These are phyloP conservation scores for Podarcis lilfordi DNA, from an alignment of 2,797 vertebrate species.

Conservation along the genomic window DNA sequence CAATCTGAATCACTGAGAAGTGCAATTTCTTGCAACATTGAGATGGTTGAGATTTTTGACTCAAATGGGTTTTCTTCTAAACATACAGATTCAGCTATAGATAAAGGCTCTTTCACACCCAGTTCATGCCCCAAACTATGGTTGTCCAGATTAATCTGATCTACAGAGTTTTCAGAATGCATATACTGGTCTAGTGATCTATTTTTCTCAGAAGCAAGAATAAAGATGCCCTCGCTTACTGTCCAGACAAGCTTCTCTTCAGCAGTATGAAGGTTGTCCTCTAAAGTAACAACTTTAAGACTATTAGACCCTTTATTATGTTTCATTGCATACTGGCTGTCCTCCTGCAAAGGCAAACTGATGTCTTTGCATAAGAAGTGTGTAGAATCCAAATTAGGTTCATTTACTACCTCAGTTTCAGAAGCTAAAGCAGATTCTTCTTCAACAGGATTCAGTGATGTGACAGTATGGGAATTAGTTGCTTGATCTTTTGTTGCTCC, in stretches of 20 bases:
- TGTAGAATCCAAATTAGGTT: conserved; percentile 34
- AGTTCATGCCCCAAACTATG: conserved; percentile 13
- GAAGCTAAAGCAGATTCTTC: conserved; percentile 8
- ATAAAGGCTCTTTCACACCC: conserved; percentile 47
- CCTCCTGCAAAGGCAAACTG: conserved; percentile 11
- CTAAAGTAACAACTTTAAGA: conserved; percentile 31
- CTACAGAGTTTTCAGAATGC: conserved; percentile 48
- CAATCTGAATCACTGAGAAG: conserved; percentile 62
- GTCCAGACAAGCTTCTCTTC: conserved; percentile 22
- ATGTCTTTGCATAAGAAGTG: conserved; percentile 49
- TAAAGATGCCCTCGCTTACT: conserved; percentile 31
- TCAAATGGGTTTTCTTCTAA: conserved; percentile 49
- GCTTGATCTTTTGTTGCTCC: not conserved
- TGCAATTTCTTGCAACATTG: conserved; percentile 48
- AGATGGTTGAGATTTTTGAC: not conserved
- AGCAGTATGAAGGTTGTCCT: not conserved
- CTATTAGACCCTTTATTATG: not conserved
- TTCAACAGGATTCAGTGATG: conserved; percentile 8
- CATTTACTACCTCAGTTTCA: conserved; percentile 17
- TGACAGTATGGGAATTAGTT: not conserved
- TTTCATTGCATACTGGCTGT: conserved; percentile 29
- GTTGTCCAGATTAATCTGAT: conserved; percentile 13
- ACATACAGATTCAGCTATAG: conserved; percentile 47
- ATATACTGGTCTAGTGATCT: conserved; percentile 3
- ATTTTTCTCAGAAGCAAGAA: conserved; percentile 23